Conservation (phyloP, 92 coral and sea anemone genomes). For the Micromussa lordhowensis region DNA sequence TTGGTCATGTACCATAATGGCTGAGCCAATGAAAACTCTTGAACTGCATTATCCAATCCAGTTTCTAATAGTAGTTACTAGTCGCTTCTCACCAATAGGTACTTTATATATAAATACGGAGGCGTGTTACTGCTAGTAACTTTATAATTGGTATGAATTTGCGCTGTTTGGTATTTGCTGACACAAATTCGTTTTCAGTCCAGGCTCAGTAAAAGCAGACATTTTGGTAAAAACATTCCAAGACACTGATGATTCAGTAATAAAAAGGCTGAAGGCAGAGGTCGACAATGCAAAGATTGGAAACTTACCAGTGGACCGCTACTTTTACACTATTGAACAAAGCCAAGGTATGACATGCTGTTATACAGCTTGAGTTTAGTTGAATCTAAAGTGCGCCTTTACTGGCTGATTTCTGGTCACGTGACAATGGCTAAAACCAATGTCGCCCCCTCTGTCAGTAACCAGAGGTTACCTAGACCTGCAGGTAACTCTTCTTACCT, state of each 20-base stretch:
- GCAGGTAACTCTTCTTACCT: no score
- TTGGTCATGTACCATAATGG: no score
- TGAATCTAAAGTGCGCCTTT: no score
- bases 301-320: slow-evolving; percentile 66
- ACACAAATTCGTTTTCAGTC: slow-evolving; percentile 27
- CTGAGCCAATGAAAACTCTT: no score
- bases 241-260: slow-evolving; percentile 40
- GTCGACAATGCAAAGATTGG: slow-evolving; percentile 65
- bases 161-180: not conserved
- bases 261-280: slow-evolving; percentile 47
- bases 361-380: not conserved
- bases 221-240: slow-evolving; percentile 65
- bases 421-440: no score
- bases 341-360: slow-evolving; percentile 3
- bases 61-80: no score
- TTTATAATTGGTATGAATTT: not conserved
- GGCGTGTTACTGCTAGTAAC: not conserved
- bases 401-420: no score
- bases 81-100: no score
- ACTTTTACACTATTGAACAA: slow-evolving; percentile 48
- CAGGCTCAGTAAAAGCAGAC: slow-evolving; percentile 70
- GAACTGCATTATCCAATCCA: no score
- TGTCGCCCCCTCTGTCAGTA: no score
- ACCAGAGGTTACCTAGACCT: no score
- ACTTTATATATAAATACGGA: not conserved